Conservation (phyloP, 2,888 invertebrate species). For the Malachius bipustulatus region DNA sequence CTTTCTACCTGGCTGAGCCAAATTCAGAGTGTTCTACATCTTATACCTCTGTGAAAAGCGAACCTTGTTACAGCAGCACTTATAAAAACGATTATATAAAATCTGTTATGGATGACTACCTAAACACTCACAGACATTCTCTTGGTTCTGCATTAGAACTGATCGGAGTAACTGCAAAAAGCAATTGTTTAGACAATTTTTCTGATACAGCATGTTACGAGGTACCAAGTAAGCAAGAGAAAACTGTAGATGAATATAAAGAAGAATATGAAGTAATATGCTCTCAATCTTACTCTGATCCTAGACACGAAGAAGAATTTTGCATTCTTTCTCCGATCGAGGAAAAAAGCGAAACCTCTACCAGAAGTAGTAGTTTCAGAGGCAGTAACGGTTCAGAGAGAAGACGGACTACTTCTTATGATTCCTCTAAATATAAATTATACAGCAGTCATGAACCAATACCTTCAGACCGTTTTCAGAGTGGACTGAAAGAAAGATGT, state of each 20-base stretch:
- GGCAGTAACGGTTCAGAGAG: constrained; percentile 29
- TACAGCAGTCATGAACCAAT: constrained; percentile 35
- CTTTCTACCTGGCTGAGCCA: constrained; percentile 19
- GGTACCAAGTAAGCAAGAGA: constrained; percentile 13
- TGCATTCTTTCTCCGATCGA: constrained; percentile 43
- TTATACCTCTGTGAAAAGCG: constrained; percentile 30
- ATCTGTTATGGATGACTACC: constrained; percentile 35
- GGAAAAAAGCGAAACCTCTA: constrained; percentile 45
- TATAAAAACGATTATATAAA: constrained; percentile 31
- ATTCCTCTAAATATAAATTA: constrained; percentile 21
- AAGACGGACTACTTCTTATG: constrained; percentile 17
- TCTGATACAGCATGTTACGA: constrained; percentile 3
- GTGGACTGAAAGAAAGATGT: constrained; percentile 29
- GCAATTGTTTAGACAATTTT: no score
- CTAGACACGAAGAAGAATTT: constrained; percentile 22
- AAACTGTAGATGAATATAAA: constrained; percentile 17
- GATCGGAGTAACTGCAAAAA: constrained; percentile 18
- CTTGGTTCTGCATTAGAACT: constrained; percentile 37
- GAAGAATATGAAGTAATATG: constrained; percentile 10
- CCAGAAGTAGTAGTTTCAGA: constrained; percentile 36
- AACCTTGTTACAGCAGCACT: constrained; percentile 26
- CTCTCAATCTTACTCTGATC: constrained; percentile 20
- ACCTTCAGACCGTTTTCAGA: constrained; percentile 24
- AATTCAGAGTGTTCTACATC: constrained; percentile 18
- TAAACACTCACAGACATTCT: constrained; percentile 36